Evolutionary conservation across 2,113 vertebrate genomes (phyloP).

Genomic region (Eurypyga helias): DNA sequence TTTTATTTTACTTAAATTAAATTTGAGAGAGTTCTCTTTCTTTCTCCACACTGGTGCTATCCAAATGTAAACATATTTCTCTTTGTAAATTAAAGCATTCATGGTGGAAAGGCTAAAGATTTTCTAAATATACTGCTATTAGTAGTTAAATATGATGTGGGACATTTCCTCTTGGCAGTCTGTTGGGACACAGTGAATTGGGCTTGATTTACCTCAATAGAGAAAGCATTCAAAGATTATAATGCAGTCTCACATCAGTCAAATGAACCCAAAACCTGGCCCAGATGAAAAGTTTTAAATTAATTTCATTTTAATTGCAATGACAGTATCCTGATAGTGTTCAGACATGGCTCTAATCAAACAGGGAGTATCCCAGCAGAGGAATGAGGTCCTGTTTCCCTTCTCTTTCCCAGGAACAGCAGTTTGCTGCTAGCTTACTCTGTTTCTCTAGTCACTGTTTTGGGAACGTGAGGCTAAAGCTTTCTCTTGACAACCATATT

Average conservation of each 20-base stretch:
- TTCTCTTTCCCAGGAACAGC: not conserved
- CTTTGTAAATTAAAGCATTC: not conserved
- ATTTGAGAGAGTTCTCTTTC: not conserved
- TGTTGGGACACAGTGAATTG: not conserved
- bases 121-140: not conserved
- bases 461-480: not conserved
- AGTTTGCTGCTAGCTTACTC: not conserved
- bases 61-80: not conserved
- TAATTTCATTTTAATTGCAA: not conserved
- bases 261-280: not conserved
- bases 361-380: not conserved
- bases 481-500: not conserved
- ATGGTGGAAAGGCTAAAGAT: not conserved
- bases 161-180: not conserved
- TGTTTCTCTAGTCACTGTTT: not conserved
- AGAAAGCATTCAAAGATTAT: not conserved
- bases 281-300: not conserved
- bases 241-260: not conserved
- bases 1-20: not conserved
- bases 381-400: not conserved
- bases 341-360: not conserved
- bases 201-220: not conserved
- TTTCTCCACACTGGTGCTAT: not conserved
- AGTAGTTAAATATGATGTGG: not conserved
- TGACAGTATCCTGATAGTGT: not conserved